Evolutionary conservation across 2,888 invertebrate genomes (phyloP).

Genomic region (Teleogryllus oceanicus): DNA sequence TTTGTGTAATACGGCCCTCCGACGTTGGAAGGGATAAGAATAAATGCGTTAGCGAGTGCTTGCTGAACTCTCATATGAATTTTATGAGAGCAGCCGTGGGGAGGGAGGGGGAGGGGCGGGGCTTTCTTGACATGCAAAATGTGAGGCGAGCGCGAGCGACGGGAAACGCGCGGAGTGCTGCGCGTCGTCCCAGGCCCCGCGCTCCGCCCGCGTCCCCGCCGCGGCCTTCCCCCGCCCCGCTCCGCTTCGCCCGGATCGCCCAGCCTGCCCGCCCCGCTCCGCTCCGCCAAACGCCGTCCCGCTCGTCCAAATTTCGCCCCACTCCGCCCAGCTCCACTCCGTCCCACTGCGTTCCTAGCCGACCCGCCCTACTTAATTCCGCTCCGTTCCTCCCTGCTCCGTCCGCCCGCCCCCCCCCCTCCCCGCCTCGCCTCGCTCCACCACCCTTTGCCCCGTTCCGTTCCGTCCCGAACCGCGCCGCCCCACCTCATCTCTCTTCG

Average conservation of each 20-base stretch:
- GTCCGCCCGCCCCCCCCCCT: no score
- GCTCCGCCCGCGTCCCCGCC: neutral
- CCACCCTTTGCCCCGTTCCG: no score
- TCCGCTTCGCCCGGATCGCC: neutral
- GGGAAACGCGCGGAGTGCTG: neutral
- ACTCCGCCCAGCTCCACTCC: no score
- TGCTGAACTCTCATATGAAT: constrained; percentile 9
- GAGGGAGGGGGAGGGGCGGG: neutral
- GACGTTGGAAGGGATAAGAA: constrained; percentile 18
- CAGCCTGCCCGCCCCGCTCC: neutral
- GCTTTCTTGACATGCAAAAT: constrained; percentile 9
- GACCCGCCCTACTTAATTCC: no score
- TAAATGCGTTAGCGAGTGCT: constrained; percentile 18
- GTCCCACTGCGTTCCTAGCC: no score
- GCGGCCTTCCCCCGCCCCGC: neutral
- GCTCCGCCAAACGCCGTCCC: neutral
- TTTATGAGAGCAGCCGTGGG: neutral
- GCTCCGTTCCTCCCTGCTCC: no score
- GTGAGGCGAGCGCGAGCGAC: neutral
- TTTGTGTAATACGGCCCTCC: neutral
- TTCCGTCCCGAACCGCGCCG: no score
- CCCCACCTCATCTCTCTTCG: no score
- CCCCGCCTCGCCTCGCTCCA: no score
- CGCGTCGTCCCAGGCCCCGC: neutral
- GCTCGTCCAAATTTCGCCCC: no score